Evolutionary conservation across 2,113 vertebrate species (phyloP).

Genomic region (Antechinus stuartii): DNA sequence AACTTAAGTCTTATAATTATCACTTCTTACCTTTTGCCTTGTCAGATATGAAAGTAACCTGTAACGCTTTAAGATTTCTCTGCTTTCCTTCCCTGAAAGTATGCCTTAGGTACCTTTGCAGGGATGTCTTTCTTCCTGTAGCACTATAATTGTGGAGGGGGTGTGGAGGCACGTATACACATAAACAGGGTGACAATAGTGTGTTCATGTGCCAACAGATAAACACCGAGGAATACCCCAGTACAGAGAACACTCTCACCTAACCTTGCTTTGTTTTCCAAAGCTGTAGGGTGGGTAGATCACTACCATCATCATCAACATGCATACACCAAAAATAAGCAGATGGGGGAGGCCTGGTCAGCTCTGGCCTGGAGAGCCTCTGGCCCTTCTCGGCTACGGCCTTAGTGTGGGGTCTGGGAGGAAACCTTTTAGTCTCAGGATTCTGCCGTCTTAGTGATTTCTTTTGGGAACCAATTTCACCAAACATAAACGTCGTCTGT

Average conservation of each 20-base stretch:
- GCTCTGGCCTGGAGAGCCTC: conserved; percentile 42
- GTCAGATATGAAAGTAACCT: conserved; percentile 23
- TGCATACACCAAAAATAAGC: not conserved
- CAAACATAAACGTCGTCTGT: conserved; percentile 77
- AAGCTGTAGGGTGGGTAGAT: not conserved
- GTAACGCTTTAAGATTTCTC: conserved; percentile 16
- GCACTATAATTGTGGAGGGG: conserved; percentile 7
- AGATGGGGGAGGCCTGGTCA: not conserved
- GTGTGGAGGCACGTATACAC: not conserved
- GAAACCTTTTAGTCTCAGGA: conserved; percentile 48
- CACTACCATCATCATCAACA: conserved; percentile 12
- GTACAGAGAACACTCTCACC: conserved; percentile 16
- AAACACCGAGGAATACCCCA: not conserved
- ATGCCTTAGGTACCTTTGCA: conserved; percentile 18
- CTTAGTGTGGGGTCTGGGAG: conserved; percentile 51
- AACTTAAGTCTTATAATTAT: conserved; percentile 43
- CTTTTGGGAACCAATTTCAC: conserved; percentile 66
- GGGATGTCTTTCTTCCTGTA: conserved; percentile 18
- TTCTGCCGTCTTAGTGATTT: conserved; percentile 49
- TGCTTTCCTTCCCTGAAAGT: conserved; percentile 43
- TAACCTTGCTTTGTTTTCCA: conserved; percentile 49
- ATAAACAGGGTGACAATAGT: conserved; percentile 39
- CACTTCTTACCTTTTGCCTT: not conserved
- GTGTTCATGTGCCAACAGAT: not conserved
- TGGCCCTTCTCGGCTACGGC: conserved; percentile 52